phyloP scores from a whole-genome alignment of 1,140 invertebrate species.

The Euglossa dilemma region DNA sequence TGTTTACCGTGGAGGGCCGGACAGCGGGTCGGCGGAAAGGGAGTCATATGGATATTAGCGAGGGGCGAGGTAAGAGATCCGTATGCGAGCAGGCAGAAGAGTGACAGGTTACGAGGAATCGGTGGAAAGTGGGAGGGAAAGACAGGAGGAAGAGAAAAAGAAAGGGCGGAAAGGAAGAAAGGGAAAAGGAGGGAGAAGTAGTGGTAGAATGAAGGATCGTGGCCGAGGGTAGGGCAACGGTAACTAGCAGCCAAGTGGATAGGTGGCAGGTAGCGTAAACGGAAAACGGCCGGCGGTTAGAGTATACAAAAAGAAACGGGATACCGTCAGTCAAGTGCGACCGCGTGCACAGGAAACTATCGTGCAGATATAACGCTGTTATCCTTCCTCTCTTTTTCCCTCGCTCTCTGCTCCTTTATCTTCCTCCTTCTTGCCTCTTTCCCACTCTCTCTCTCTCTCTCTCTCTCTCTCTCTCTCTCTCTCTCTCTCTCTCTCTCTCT shows the following conservation, averaged over 20 bases:
- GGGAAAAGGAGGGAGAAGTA: background rate
- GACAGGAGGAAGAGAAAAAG: background rate
- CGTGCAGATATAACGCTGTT: slow-evolving; percentile 14
- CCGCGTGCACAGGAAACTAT: slow-evolving; percentile 68
- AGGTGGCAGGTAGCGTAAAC: slow-evolving; percentile 46
- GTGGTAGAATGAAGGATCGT: slow-evolving; percentile 43
- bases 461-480: slow-evolving; percentile 16
- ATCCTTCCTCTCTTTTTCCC: slow-evolving; percentile 42
- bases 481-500: slow-evolving; percentile 24
- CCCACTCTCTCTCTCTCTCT: background rate
- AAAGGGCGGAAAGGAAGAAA: background rate
- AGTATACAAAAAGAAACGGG: slow-evolving; percentile 39
- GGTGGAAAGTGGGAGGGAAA: slow-evolving; percentile 13
- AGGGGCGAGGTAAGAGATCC: slow-evolving; percentile 28
- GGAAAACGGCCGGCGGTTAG: slow-evolving; percentile 58
- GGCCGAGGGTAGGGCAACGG: slow-evolving; percentile 26
- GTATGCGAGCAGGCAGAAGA: slow-evolving; percentile 20
- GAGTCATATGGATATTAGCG: slow-evolving; percentile 5
- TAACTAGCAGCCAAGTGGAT: slow-evolving; percentile 29
- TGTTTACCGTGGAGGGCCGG: background rate
- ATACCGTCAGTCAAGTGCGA: slow-evolving; percentile 72
- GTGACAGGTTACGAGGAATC: slow-evolving; percentile 42
- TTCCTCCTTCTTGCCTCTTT: background rate
- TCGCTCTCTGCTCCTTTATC: slow-evolving; percentile 16
- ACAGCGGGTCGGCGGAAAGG: background rate